Evolutionary conservation across 1,140 invertebrate species (phyloP), one percentile per base, ranked within the genome.

Genomic region (Monomorium pharaonis): DNA sequence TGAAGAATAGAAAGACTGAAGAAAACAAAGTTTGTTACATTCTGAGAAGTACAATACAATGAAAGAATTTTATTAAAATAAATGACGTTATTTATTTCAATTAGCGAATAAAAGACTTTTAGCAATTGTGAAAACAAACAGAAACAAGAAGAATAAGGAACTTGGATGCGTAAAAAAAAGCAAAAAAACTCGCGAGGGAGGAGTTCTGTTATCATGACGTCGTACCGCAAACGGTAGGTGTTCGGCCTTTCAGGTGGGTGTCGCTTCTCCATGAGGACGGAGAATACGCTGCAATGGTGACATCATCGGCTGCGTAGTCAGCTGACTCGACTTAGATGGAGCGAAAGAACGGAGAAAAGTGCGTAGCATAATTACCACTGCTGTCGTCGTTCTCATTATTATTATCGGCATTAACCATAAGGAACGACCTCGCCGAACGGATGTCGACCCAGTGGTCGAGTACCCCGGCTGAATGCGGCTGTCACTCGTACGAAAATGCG

Each of bases 321-420:
- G 94, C 94, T 95, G 94, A 93, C 90, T 90, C 89, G 93, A 95
- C 94, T 94, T 95, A 95, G 94, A 95, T 95, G 94, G 94, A 95
- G 94, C 94, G 94, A 95, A 95, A 95, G 94, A 95, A 86, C 86
- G 85, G 80, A 89, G 89, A 91, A 92, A 93, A 92, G 90, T 88
- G 56, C 90, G 86, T 47, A 54, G 74, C 60, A 47, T 85, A 80
- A 89, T 83, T 81, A 21, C 37, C 27, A 80, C 24, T 30, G 56
- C 72, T 47, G 77, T 65, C 72, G 83, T 81, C 78, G 62, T 81
- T 72, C 83, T 84, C 74, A 84, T 88, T 74, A 81, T 84, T 67
- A 83, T 78, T 86, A 81, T 81, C 70, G 49, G 14, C 76, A 51
- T 80, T 90, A 85, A 49, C 77, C 69, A 65, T 83, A 69, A 74